phyloP scores from a whole-genome alignment of 2,113 vertebrate genomes.

The Sminthopsis crassicaudata region DNA sequence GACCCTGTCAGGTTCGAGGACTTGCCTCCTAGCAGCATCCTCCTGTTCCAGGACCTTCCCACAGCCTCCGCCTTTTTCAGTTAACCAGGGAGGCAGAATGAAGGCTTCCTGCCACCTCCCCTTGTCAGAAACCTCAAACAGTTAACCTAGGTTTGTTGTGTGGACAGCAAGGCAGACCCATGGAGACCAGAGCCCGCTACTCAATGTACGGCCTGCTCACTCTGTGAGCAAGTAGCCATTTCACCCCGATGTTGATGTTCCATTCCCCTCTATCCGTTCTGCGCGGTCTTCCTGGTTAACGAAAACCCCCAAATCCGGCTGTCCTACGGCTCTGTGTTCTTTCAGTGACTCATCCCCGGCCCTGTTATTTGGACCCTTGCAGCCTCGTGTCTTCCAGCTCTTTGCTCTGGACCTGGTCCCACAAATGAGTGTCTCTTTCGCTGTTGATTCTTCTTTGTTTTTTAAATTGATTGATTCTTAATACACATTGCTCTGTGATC shows the following conservation, averaged over 20 bases:
- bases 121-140: conserved; percentile 60
- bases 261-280: not conserved
- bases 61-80: conserved; percentile 29
- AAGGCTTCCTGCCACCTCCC: conserved; percentile 21
- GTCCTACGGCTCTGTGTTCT: conserved; percentile 71
- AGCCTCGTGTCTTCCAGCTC: conserved; percentile 83
- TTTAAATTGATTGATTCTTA: too few relatives aligned
- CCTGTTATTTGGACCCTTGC: conserved; percentile 88
- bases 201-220: not conserved
- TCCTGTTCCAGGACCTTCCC: conserved; percentile 66
- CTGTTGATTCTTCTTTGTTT: not conserved
- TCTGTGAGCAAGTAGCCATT: not conserved
- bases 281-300: conserved; percentile 73
- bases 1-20: conserved; percentile 45
- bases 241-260: conserved; percentile 14
- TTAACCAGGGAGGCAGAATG: conserved; percentile 71
- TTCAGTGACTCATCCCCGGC: conserved; percentile 53
- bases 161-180: not conserved
- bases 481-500: too few relatives aligned
- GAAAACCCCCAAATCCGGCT: conserved; percentile 77
- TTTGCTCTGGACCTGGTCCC: conserved; percentile 85
- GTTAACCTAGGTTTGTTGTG: conserved; percentile 4
- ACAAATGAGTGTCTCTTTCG: conserved; percentile 86
- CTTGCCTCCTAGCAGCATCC: conserved; percentile 63
- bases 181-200: fast-evolving